Evolutionary conservation across 1,140 invertebrate genomes (phyloP).

Genomic region (Parapsyche elsis): DNA sequence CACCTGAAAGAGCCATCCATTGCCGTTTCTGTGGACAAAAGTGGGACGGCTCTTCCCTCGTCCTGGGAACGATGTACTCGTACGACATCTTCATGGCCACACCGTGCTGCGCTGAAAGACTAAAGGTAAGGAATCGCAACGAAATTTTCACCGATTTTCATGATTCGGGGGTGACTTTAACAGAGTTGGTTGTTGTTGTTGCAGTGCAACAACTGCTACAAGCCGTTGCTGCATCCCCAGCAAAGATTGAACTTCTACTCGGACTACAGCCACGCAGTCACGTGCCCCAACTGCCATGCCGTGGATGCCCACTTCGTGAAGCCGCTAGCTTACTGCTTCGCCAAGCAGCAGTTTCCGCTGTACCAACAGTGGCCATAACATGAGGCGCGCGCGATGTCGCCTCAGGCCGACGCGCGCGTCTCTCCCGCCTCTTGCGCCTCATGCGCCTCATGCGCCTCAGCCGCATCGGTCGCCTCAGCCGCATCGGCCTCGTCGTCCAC

Average conservation of each 20-base stretch:
- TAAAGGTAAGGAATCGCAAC: slow-evolving; percentile 75
- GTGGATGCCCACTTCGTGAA: slow-evolving; percentile 96
- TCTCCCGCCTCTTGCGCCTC: slow-evolving; percentile 63
- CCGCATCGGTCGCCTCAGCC: slow-evolving; percentile 49
- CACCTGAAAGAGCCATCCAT: slow-evolving; percentile 75
- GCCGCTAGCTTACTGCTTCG: slow-evolving; percentile 82
- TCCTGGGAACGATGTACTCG: slow-evolving; percentile 96
- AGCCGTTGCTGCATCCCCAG: slow-evolving; percentile 85
- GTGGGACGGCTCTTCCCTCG: slow-evolving; percentile 93
- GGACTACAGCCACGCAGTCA: slow-evolving; percentile 92
- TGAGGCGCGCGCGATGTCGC: slow-evolving; percentile 73
- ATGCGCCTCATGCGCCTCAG: slow-evolving; percentile 41
- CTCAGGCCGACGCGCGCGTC: slow-evolving; percentile 62
- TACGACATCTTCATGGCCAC: slow-evolving; percentile 98
- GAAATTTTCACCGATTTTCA: not conserved
- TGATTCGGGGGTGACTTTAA: not conserved
- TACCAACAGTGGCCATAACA: slow-evolving; percentile 87
- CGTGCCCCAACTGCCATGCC: slow-evolving; percentile 90
- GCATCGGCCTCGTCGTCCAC: slow-evolving; percentile 24
- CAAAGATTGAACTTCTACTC: slow-evolving; percentile 93
- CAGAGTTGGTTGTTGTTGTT: slow-evolving; percentile 58
- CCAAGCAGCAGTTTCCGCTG: slow-evolving; percentile 75
- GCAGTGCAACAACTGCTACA: slow-evolving; percentile 91
- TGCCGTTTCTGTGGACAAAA: slow-evolving; percentile 85
- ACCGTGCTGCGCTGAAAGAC: slow-evolving; percentile 92